Base-by-base conservation (phyloP, 2,113 vertebrate species). In the Phasianus colchicus region DNA sequence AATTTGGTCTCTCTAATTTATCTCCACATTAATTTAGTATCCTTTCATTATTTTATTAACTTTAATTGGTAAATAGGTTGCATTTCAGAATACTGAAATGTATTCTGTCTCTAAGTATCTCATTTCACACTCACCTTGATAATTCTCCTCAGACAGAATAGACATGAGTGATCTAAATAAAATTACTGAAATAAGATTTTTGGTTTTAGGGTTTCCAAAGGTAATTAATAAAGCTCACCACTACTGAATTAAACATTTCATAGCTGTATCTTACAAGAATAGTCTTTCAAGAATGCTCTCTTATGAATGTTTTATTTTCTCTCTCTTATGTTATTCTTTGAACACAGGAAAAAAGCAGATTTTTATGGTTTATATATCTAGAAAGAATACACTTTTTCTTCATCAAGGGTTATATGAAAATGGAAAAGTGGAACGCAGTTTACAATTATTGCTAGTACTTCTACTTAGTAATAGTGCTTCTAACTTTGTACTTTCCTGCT, bases 401-500 rank as follows among this genome's bases (percentile, higher is more conserved):
- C 60, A 45, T 85, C 15, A 2, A 36, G 24, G 60, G 22, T 40
- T 27, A 29, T 69, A 7, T 12, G 58, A 93, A 94, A 38, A 86
- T 25, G 42, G 70, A 75, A 47, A 90, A 91, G 38, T 43, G 36
- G 78, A 91, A 89, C 57, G n/a, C 9, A 21, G 57, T 80, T 82
- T 84, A 65, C 29, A 89, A 66, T 75, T 93, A 76, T n/a, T 92
- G 36, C 36, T 69, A 61, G 43, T 54, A 65, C 66, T 92, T 85
- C 20, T 2, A 2, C 43, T 79, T 73, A 83, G 66, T 22, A 54
- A 75, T 27, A 57, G 32, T 10, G 0, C 2, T 55, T 25, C 72
- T 72, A 81, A 40, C 43, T 92, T 83, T 65, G 19, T 71, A 72
- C 11, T 82, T 75, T 40, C 69, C 48, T 5, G 0, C 0, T 0